phyloP scores from a whole-genome alignment of 2,888 invertebrate species.

The Xestobium rufovillosum region DNA sequence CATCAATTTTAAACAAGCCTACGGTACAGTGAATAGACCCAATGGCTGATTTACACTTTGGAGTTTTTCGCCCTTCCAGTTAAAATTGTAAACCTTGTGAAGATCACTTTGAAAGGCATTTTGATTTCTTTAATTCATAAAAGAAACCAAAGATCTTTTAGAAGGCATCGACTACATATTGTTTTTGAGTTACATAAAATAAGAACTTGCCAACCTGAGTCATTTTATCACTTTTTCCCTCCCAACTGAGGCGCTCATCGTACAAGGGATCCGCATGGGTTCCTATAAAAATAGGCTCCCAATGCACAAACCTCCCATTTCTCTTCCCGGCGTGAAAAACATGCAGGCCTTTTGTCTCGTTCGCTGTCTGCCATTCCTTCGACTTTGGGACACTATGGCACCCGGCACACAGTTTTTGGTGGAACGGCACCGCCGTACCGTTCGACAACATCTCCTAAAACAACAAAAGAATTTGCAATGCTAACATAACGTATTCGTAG shows the following conservation, averaged over 20 bases:
- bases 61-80: no score
- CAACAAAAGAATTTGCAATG: no score
- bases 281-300: conserved; percentile 93
- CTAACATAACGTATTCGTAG: no score
- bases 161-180: no score
- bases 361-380: conserved; percentile 73
- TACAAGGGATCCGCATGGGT: conserved; percentile 82
- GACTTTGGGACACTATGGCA: conserved; percentile 85
- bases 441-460: conserved; percentile 67
- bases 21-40: no score
- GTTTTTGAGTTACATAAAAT: no score
- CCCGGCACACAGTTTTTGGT: conserved; percentile 80
- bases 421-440: conserved; percentile 82
- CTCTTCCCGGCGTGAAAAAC: conserved; percentile 82
- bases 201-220: conserved; percentile 74
- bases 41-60: no score
- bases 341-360: conserved; percentile 63
- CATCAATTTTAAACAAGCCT: no score
- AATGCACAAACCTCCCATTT: conserved; percentile 68
- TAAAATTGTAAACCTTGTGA: no score
- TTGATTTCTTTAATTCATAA: no score
- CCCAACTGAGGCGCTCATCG: conserved; percentile 89
- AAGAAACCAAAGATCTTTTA: no score
- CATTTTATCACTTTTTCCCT: conserved; percentile 94
- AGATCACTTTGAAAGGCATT: no score